Percentiles rank a stretch among this genome's conserved stretches.
These are phyloP conservation scores for Sciaenops ocellatus DNA, from an alignment of 2,797 vertebrate genomes.

Conservation along the genomic window DNA sequence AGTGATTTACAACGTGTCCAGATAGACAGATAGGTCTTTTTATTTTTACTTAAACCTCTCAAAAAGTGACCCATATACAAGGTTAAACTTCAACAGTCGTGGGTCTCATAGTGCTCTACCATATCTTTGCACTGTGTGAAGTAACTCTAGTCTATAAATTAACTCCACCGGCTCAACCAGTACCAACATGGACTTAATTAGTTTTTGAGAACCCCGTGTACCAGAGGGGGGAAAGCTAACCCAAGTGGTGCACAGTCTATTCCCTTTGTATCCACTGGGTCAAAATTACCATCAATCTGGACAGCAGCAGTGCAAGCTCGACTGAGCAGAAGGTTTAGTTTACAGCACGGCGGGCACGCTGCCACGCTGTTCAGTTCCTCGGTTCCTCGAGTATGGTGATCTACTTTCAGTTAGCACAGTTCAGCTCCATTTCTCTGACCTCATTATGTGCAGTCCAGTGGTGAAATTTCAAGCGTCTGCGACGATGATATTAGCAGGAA, in stretches of 20 bases:
- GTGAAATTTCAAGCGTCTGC: neutral
- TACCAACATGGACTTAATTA: constrained; percentile 31
- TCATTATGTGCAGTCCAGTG: neutral
- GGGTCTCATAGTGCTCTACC: neutral
- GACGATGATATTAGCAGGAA: neutral
- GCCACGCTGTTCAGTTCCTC: constrained; percentile 53
- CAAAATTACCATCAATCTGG: constrained; percentile 75
- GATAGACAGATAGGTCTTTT: neutral
- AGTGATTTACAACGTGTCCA: no score
- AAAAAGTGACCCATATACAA: neutral
- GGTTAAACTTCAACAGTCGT: constrained; percentile 12
- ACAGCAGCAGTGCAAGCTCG: constrained; percentile 58
- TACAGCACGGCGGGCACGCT: constrained; percentile 60
- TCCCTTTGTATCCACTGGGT: constrained; percentile 37
- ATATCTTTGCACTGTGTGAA: neutral
- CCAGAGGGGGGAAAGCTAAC: constrained; percentile 43
- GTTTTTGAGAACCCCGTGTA: constrained; percentile 29
- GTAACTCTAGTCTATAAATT: constrained; percentile 15
- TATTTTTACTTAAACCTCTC: neutral
- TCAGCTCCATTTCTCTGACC: constrained; percentile 5
- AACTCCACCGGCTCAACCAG: constrained; percentile 42
- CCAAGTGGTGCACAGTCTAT: constrained; percentile 33
- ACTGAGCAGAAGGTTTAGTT: constrained; percentile 73
- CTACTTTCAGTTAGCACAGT: constrained; percentile 50
- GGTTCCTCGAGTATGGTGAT: constrained; percentile 42